A percentile compares a stretch with the other conserved stretches of the same genome.
Evolutionary conservation across 2,797 vertebrate species (phyloP).

Genomic region (Gymnocypris eckloni): DNA sequence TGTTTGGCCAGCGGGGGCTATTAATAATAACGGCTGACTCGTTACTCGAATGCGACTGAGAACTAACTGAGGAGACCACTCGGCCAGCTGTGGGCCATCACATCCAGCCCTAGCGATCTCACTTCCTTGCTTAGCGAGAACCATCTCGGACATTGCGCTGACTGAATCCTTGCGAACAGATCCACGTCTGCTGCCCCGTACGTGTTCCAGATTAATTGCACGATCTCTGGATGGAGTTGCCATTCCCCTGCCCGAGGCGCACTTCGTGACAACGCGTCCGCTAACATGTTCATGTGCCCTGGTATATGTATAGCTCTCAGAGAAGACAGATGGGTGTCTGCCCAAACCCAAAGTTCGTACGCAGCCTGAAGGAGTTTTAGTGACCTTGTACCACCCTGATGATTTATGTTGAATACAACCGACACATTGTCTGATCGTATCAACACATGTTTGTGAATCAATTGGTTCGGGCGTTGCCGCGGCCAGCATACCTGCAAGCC

Average conservation of each 20-base stretch:
- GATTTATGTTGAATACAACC: neutral
- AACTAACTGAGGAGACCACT: neutral
- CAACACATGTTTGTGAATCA: neutral
- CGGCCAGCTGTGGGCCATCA: neutral
- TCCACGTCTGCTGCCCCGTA: neutral
- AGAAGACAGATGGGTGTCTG: neutral
- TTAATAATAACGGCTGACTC: conserved; percentile 18
- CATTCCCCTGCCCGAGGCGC: neutral
- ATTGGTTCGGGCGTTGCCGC: too few species aligned
- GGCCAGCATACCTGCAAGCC: neutral
- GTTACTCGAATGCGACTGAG: conserved; percentile 12
- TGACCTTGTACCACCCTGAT: neutral
- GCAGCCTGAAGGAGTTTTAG: neutral
- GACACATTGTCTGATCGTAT: neutral
- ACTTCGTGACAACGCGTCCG: neutral
- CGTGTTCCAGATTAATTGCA: neutral
- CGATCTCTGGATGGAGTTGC: neutral
- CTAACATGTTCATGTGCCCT: neutral
- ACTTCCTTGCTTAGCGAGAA: neutral
- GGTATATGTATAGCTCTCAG: neutral
- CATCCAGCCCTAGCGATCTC: conserved; percentile 1
- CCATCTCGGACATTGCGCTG: neutral
- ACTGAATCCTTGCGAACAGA: neutral
- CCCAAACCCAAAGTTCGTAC: neutral
- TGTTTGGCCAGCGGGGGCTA: neutral